These are phyloP conservation scores for Chaenogobius annularis DNA, from an alignment of 2,113 vertebrate genomes.

Conservation along the genomic window DNA sequence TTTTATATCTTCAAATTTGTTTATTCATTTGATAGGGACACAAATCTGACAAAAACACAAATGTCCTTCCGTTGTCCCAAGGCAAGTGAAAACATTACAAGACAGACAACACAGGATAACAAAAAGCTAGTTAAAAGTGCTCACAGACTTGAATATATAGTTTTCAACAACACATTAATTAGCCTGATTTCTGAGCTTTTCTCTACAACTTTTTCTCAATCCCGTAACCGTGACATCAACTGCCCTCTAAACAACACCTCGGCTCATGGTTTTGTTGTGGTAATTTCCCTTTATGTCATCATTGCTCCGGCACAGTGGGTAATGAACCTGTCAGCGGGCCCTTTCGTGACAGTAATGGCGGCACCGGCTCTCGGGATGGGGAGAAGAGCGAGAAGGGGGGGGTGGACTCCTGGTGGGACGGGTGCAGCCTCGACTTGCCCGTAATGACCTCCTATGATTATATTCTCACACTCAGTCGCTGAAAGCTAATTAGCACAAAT, in stretches of 20 bases:
- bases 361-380: constrained; percentile 52
- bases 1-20: too few species aligned
- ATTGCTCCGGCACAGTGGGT: constrained; percentile 47
- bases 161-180: not conserved
- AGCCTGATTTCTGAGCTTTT: not conserved
- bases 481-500: constrained; percentile 62
- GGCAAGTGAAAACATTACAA: too few species aligned
- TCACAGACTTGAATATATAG: too few species aligned
- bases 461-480: constrained; percentile 31
- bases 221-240: not conserved
- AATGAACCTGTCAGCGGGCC: constrained; percentile 67
- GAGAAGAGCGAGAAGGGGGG: constrained; percentile 53
- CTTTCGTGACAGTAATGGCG: constrained; percentile 66
- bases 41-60: too few species aligned
- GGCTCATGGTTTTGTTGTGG: constrained; percentile 24
- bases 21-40: too few species aligned
- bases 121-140: too few species aligned
- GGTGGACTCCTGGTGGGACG: constrained; percentile 51
- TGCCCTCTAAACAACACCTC: not conserved
- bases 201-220: not conserved
- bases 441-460: constrained; percentile 29
- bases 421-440: constrained; percentile 66
- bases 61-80: too few species aligned
- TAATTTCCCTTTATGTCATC: constrained; percentile 36
- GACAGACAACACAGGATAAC: too few species aligned